Evolutionary conservation across 1,140 invertebrate species (phyloP).

Genomic region (Thaumatotibia leucotreta): DNA sequence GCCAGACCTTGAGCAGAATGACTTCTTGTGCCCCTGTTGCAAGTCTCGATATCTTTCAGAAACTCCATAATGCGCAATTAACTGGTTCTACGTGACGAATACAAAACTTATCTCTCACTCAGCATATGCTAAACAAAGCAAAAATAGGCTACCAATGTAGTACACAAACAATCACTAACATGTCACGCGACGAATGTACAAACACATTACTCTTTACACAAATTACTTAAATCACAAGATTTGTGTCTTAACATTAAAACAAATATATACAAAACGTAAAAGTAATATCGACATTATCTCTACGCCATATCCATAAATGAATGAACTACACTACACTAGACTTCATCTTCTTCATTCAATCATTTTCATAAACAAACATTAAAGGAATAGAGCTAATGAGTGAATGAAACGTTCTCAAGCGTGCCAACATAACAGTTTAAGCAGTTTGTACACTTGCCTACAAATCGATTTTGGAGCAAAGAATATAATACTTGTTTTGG

Average conservation of each 20-base stretch:
- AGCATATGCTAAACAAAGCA: constrained; percentile 45
- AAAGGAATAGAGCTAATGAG: background rate
- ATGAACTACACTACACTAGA: background rate
- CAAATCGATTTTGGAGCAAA: too few species aligned
- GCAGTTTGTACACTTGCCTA: too few species aligned
- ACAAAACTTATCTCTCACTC: constrained; percentile 23
- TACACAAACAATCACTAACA: constrained; percentile 22
- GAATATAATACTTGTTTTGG: background rate
- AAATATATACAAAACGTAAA: constrained; percentile 62
- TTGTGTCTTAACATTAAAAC: constrained; percentile 64
- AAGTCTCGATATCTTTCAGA: constrained; percentile 29
- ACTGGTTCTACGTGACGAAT: constrained; percentile 25
- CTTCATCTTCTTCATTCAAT: background rate
- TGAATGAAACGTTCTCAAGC: background rate
- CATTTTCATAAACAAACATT: background rate
- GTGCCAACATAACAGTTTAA: background rate
- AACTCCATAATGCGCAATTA: constrained; percentile 47
- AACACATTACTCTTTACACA: constrained; percentile 35
- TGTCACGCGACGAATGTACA: constrained; percentile 34
- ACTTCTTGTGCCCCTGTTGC: constrained; percentile 43
- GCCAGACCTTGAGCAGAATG: constrained; percentile 62
- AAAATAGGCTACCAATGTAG: constrained; percentile 30
- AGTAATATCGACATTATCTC: constrained; percentile 50
- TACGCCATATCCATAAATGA: constrained; percentile 55
- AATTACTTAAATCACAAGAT: constrained; percentile 62